Base-by-base conservation (phyloP, 2,888 invertebrate species). In the Deilephila porcellus region DNA sequence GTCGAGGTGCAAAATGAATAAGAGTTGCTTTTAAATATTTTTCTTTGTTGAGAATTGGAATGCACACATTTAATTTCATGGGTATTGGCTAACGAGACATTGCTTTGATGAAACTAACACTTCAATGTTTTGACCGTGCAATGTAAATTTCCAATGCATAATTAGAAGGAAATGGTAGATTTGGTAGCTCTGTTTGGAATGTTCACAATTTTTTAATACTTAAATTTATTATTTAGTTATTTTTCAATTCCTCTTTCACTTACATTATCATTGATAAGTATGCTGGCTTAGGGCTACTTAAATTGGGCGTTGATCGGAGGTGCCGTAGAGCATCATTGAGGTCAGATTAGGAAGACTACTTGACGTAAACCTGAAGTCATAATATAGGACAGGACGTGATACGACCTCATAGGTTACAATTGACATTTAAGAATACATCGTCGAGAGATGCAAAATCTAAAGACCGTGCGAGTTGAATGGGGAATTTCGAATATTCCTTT, bases 61-160 rank as follows among this genome's bases (percentile, higher is more conserved):
- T 67, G 67, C 52, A 67, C 52, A 52, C 52, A 45, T 25, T n/a
- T 45, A n/a, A 63, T 29, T 67, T 67, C 52, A 67, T 67, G 67
- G 67, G 67, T 63, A 63, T 67, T 67, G 67, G 67, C 67, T 67
- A 67, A 67, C 67, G 52, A 67, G 67, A 45, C 25, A 67, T 67
- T 45, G 67, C 67, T 67, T 67, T 63, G 34, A 63, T n/a, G n/a
- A 14, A 52, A 67, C 67, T 67, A 67, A 67, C 67, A 67, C 20
- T 45, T 14, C 20, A 8, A 11, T 64, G 37, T 17, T 20, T 67
- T 45, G 63, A 63, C 19, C 52, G 17, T 52, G 67, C 67, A 52
- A 67, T 67, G 67, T 67, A 67, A 52, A 45, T 52, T 37, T 64
- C 6, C 67, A 52, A 67, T 67, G 52, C 67, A 52, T 52, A n/a